Evolutionary conservation across 2,113 vertebrate species (phyloP).

Genomic region (sheep (Ovis aries)): ARS-UI_Ramb_v3.0 NC_056064.1:54599501-54600000

Average conservation of each 20-base stretch:
- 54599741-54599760: fast-evolving
- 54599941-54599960: background rate
- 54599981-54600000: background rate
- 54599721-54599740: background rate
- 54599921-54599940: background rate
- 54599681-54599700: constrained; percentile 5
- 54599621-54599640: background rate
- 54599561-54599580: fast-evolving
- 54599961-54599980: background rate
- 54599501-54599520: background rate
- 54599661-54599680: background rate
- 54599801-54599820: background rate
- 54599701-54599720: background rate
- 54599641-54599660: background rate
- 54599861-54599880: background rate
- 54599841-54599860: fast-evolving
- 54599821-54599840: background rate
- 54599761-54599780: background rate
- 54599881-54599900: fast-evolving
- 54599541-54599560: background rate
- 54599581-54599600: background rate
- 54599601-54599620: background rate
- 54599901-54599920: fast-evolving
- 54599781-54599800: no score
- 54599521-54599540: background rate